phyloP scores from a whole-genome alignment of 2,797 vertebrate genomes.

The Triplophysa bombifrons region DNA sequence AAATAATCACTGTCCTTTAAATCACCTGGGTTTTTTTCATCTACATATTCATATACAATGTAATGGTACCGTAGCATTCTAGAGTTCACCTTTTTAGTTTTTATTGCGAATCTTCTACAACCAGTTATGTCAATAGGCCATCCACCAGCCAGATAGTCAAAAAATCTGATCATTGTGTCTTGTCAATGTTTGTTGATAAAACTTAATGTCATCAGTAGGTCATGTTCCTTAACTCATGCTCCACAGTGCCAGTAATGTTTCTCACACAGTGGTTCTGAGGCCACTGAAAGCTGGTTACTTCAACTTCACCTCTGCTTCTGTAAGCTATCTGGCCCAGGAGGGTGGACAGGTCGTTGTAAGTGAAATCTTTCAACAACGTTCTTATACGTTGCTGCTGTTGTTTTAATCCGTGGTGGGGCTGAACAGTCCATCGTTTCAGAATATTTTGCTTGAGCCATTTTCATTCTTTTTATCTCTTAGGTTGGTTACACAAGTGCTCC shows the following conservation, averaged over 20 bases:
- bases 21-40: not conserved
- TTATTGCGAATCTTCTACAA: not conserved
- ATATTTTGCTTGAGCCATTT: too few relatives aligned
- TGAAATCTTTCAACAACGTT: not conserved
- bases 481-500: constrained; percentile 93
- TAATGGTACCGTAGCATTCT: too few relatives aligned
- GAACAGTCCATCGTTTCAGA: too few relatives aligned
- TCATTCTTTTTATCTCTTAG: constrained; percentile 65
- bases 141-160: not conserved
- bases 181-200: not conserved
- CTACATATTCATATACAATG: not conserved
- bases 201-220: not conserved
- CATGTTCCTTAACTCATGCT: constrained; percentile 68
- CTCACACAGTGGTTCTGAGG: constrained; percentile 92
- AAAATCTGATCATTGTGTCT: not conserved
- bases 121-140: not conserved
- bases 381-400: too few relatives aligned
- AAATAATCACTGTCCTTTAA: not conserved
- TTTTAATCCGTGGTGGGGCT: not conserved
- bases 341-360: constrained; percentile 92
- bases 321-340: constrained; percentile 93
- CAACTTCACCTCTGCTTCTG: constrained; percentile 93
- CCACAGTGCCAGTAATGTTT: constrained; percentile 90
- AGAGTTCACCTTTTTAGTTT: not conserved
- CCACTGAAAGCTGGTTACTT: constrained; percentile 96